These are phyloP conservation scores for Channa maculata DNA, from an alignment of 2,113 vertebrate genomes.

Conservation along the genomic window DNA sequence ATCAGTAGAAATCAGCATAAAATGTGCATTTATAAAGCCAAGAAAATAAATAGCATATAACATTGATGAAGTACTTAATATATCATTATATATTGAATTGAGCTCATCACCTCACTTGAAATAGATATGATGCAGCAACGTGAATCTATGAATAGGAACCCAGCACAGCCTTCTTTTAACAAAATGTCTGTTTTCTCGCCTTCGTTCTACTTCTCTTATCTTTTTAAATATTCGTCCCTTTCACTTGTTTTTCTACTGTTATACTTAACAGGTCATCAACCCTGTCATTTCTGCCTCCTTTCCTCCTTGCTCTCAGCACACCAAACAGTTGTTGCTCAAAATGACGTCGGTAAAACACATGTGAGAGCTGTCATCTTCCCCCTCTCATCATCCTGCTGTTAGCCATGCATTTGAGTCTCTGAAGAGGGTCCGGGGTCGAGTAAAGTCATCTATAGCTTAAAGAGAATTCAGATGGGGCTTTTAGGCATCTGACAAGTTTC, in stretches of 20 bases:
- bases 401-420: slow-evolving; percentile 3
- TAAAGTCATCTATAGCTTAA: slow-evolving; percentile 38
- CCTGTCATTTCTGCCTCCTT: slow-evolving; percentile 21
- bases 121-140: neutral
- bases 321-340: neutral
- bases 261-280: neutral
- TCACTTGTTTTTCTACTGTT: neutral
- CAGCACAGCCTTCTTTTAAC: neutral
- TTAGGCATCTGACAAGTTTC: slow-evolving; percentile 34
- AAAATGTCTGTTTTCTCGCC: slow-evolving; percentile 7
- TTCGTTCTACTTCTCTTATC: neutral
- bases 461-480: slow-evolving; percentile 13
- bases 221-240: neutral
- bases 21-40: too few species aligned
- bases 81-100: too few species aligned
- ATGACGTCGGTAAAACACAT: slow-evolving; percentile 31
- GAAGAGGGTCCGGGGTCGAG: slow-evolving; percentile 51
- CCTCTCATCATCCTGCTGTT: slow-evolving; percentile 28
- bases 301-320: neutral
- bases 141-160: slow-evolving; percentile 31
- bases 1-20: too few species aligned
- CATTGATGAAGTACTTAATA: too few species aligned
- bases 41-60: too few species aligned
- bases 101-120: too few species aligned
- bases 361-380: slow-evolving; percentile 23